These are phyloP conservation scores for Drosophila willistoni DNA, from an alignment of 1,140 invertebrate species.

Conservation along the genomic window DNA sequence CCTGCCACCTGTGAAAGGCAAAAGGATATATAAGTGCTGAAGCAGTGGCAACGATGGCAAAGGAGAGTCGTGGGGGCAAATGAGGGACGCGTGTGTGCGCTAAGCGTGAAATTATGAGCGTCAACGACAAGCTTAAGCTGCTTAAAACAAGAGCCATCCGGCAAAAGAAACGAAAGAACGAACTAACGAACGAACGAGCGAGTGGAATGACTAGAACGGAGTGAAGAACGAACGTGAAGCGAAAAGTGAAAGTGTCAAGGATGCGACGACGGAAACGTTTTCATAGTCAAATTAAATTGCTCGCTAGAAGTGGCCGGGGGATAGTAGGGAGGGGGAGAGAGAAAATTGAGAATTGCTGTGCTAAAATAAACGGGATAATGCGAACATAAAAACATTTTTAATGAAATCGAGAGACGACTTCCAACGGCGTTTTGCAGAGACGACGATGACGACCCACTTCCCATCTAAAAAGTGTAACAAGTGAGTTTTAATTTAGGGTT, in stretches of 20 bases:
- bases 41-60: neutral
- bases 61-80: neutral
- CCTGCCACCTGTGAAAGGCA: neutral
- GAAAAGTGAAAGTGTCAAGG: constrained; percentile 77
- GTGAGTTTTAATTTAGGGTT: constrained; percentile 73
- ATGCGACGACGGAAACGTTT: constrained; percentile 63
- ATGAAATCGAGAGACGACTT: constrained; percentile 80
- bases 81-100: constrained; percentile 57
- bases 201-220: neutral
- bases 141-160: constrained; percentile 73
- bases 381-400: constrained; percentile 79
- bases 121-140: constrained; percentile 80
- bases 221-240: neutral
- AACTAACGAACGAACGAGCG: neutral
- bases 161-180: neutral
- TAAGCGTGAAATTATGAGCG: constrained; percentile 77
- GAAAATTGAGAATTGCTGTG: constrained; percentile 24
- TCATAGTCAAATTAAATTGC: constrained; percentile 80
- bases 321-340: neutral
- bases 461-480: constrained; percentile 72
- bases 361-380: constrained; percentile 74
- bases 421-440: constrained; percentile 49
- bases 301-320: constrained; percentile 37
- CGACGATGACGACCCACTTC: constrained; percentile 19
- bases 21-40: constrained; percentile 10